Conservation (phyloP, 1,140 invertebrate genomes). For the Belonocnema kinseyi region DNA sequence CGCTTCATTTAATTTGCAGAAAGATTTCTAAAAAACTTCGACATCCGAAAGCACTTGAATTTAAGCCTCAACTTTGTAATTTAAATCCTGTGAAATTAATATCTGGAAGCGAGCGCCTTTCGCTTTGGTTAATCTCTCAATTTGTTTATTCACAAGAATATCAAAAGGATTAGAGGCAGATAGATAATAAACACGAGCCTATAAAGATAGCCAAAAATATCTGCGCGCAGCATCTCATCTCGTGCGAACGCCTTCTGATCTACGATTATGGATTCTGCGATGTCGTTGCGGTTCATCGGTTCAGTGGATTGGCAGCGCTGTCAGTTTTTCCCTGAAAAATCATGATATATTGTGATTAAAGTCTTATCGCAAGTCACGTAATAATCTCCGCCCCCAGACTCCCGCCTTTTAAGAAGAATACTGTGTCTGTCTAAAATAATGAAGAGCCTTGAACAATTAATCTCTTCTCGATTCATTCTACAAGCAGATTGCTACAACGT, state of each 20-base stretch:
- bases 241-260: constrained; percentile 48
- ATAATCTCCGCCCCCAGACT: constrained; percentile 2
- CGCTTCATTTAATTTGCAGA: too few species aligned
- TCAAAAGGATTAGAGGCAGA: constrained; percentile 67
- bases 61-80: neutral
- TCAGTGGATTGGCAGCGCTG: constrained; percentile 26
- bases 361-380: constrained; percentile 22
- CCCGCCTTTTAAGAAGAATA: constrained; percentile 15
- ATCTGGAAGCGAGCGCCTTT: constrained; percentile 23
- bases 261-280: constrained; percentile 64
- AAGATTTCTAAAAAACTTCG: too few species aligned
- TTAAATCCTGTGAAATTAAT: neutral
- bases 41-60: too few species aligned
- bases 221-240: constrained; percentile 26
- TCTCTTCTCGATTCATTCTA: constrained; percentile 28
- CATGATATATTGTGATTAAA: constrained; percentile 23
- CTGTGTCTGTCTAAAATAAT: constrained; percentile 28
- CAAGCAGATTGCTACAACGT: constrained; percentile 29
- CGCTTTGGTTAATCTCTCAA: constrained; percentile 53
- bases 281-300: constrained; percentile 45
- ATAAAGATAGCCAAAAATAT: constrained; percentile 68
- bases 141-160: constrained; percentile 66
- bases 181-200: constrained; percentile 68
- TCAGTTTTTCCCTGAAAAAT: constrained; percentile 23
- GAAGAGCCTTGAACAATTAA: constrained; percentile 29